These are phyloP conservation scores for Rhodophaea formosa DNA, from an alignment of 2,888 invertebrate species.

Conservation along the genomic window DNA sequence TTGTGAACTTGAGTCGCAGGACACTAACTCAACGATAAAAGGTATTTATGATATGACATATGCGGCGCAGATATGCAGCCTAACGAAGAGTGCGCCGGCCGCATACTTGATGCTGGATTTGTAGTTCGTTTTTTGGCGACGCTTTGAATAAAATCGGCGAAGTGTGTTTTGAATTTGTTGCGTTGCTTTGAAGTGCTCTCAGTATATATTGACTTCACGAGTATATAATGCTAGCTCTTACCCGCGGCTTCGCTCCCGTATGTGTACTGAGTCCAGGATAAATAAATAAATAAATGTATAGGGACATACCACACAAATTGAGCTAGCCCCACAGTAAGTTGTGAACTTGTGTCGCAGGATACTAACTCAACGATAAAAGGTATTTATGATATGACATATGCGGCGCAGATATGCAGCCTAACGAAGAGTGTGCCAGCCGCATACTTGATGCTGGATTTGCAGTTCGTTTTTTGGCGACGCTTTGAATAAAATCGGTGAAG, in stretches of 20 bases:
- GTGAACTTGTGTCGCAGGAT: too few relatives aligned
- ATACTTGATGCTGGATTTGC: constrained; percentile 68
- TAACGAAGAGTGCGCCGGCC: constrained; percentile 69
- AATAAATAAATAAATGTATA: too few relatives aligned
- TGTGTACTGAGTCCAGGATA: too few relatives aligned
- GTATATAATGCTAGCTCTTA: too few relatives aligned
- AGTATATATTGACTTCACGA: not conserved
- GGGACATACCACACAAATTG: too few relatives aligned
- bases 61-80: constrained; percentile 74
- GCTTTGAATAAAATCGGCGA: constrained; percentile 17
- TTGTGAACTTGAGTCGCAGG: too few relatives aligned
- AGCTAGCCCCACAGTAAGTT: too few relatives aligned
- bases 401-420: constrained; percentile 74
- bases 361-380: too few relatives aligned
- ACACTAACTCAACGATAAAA: too few relatives aligned
- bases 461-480: constrained; percentile 40
- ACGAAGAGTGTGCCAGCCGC: constrained; percentile 68
- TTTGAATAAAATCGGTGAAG: constrained; percentile 17
- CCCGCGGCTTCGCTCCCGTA: too few relatives aligned
- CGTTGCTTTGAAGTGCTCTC: not conserved
- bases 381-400: too few relatives aligned
- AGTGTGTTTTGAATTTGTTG: constrained; percentile 9
- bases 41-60: too few relatives aligned
- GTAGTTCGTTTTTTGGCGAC: constrained; percentile 41
- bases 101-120: constrained; percentile 72